phyloP scores from a whole-genome alignment of 92 coral and sea anemone species.

The Montipora capitata region DNA sequence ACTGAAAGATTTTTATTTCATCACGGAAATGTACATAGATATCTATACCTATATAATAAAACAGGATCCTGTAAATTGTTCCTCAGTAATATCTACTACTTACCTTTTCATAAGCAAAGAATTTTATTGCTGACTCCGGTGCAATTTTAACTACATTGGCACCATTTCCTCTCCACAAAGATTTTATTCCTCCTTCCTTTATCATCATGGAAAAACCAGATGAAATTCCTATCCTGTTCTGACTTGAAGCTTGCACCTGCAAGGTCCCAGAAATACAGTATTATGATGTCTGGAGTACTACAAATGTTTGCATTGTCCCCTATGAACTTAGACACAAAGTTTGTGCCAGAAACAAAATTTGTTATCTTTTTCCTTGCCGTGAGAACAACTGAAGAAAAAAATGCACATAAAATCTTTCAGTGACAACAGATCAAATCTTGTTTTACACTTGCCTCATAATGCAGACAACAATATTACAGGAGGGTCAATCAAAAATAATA shows the following conservation, averaged over 20 bases:
- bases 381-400: background rate
- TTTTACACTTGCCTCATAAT: too few relatives aligned
- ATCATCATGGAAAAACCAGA: slow-evolving; percentile 91
- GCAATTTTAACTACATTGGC: slow-evolving; percentile 98
- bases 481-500: too few relatives aligned
- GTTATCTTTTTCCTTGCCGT: background rate
- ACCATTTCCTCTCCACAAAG: slow-evolving; percentile 99
- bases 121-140: slow-evolving; percentile 97
- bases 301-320: background rate
- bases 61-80: too few relatives aligned
- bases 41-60: too few relatives aligned
- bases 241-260: slow-evolving; percentile 95
- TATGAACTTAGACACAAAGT: too few relatives aligned
- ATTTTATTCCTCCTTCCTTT: slow-evolving; percentile 91
- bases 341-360: too few relatives aligned
- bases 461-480: too few relatives aligned
- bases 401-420: too few relatives aligned
- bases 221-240: slow-evolving; percentile 83
- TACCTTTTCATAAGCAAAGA: slow-evolving; percentile 99
- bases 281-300: too few relatives aligned
- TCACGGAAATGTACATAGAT: too few relatives aligned
- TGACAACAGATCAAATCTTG: too few relatives aligned
- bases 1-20: too few relatives aligned
- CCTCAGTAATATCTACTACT: background rate
- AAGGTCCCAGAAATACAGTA: background rate